Conservation (phyloP, 2,888 invertebrate genomes). For the Iselma pallidipennis region DNA sequence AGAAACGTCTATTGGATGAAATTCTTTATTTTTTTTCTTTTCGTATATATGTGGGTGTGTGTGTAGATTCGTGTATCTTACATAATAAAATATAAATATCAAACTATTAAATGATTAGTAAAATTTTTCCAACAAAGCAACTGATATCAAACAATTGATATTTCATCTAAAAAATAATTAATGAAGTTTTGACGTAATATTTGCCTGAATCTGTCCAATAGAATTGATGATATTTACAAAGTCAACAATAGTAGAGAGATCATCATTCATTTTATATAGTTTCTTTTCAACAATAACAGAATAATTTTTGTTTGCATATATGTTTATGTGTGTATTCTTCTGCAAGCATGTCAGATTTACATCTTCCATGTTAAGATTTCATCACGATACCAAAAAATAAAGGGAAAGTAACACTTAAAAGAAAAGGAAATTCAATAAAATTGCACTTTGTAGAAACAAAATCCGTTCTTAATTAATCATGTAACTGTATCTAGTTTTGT, state of each 20-base stretch:
- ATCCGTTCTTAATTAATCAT: too few species aligned
- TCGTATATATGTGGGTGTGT: too few species aligned
- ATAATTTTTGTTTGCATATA: background rate
- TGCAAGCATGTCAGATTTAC: too few species aligned
- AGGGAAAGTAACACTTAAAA: too few species aligned
- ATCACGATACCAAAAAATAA: too few species aligned
- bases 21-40: too few species aligned
- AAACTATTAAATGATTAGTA: too few species aligned
- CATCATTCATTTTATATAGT: background rate
- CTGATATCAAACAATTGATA: background rate
- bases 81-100: too few species aligned
- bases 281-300: background rate
- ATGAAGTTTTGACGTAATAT: background rate
- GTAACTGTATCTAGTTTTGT: too few species aligned
- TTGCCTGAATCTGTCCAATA: conserved; percentile 7
- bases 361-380: too few species aligned
- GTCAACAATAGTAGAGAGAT: conserved; percentile 4
- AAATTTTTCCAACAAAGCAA: background rate
- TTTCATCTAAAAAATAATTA: background rate
- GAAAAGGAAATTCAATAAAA: too few species aligned
- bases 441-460: background rate
- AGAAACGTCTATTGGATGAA: background rate
- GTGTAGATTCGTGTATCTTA: too few species aligned
- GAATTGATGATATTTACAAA: conserved; percentile 11
- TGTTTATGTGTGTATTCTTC: background rate